Percentiles rank a stretch among this genome's conserved stretches.
phyloP scores from a whole-genome alignment of 2,888 invertebrate genomes.

The Sinhomidia bicolor region DNA sequence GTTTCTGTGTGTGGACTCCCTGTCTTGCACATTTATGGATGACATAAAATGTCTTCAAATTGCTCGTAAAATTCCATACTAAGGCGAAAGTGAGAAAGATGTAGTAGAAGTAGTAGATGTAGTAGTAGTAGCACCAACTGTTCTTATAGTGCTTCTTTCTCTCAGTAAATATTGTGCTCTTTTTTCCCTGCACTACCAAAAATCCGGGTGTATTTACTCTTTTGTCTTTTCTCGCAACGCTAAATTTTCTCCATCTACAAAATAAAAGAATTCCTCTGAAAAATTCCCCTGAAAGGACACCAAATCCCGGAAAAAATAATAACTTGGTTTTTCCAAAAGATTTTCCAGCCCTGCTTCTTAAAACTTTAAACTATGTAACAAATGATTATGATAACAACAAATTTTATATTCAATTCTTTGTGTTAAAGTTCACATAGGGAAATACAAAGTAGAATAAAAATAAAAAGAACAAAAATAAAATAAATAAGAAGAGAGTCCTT shows the following conservation, averaged over 20 bases:
- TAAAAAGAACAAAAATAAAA: too few species aligned
- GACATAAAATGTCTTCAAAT: slow-evolving; percentile 66
- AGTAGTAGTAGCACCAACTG: too few species aligned
- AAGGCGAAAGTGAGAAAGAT: slow-evolving; percentile 45
- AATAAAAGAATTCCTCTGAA: neutral
- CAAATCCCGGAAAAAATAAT: too few species aligned
- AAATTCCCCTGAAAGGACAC: neutral
- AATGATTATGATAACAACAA: neutral
- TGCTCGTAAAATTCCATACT: slow-evolving; percentile 66
- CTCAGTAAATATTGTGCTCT: too few species aligned
- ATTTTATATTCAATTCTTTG: slow-evolving; percentile 11
- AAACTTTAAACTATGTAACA: too few species aligned
- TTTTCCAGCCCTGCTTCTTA: neutral
- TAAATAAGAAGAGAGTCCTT: too few species aligned
- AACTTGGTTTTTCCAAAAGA: neutral
- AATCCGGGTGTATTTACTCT: neutral
- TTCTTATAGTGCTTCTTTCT: neutral
- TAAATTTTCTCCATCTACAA: neutral
- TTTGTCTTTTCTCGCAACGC: neutral
- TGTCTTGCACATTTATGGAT: slow-evolving; percentile 35
- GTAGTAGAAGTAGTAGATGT: too few species aligned
- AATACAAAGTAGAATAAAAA: neutral
- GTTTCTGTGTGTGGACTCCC: slow-evolving; percentile 1
- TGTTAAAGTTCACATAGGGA: neutral
- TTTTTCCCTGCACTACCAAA: too few species aligned